Evolutionary conservation across 2,888 invertebrate genomes (phyloP), one percentile per base, ranked within the genome.

Genomic region (Euzophera pinguis): DNA sequence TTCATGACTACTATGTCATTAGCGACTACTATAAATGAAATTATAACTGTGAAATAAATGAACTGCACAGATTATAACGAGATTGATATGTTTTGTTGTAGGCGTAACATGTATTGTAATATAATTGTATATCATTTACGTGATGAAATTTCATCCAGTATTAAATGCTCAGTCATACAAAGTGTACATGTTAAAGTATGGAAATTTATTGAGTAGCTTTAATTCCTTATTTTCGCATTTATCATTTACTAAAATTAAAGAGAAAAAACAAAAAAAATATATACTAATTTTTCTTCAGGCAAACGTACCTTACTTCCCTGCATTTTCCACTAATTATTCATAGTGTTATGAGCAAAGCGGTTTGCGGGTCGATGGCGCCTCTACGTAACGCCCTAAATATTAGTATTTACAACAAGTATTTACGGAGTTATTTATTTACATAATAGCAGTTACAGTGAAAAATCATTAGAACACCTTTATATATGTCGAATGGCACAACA

Each of bases 251-350:
- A 29, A 29, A 29, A 29, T 29, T 6, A 29, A 29, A 29, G 29
- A 6, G 7, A 29, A 29, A 6, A 29, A 29, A 29, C 3, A 9
- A 32, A 1, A 8, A 4, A 32, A 4, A 8, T 32, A 32, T 32
- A 4, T 4, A 8, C 2, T 10, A 4, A 4, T n/a, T n/a, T n/a
- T n/a, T 69, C 63, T 68, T 64, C 59, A 61, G 16, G 39, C 39
- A 22, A 22, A 22, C 22, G 3, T 34, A 62, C 67, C 63, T 61
- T 63, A 63, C 68, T 61, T 56, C 61, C 63, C 59, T 58, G 62
- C 59, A 68, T 67, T 71, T 69, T 71, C 69, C 71, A 73, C 74
- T 72, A 75, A 76, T 75, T 75, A 75, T 71, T 67, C 63, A 71
- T 74, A 73, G 64, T 61, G 63, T 63, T 69, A 62, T 73, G 73